Conservation (phyloP, 2,113 vertebrate species). For the Cisticola juncidis region DNA sequence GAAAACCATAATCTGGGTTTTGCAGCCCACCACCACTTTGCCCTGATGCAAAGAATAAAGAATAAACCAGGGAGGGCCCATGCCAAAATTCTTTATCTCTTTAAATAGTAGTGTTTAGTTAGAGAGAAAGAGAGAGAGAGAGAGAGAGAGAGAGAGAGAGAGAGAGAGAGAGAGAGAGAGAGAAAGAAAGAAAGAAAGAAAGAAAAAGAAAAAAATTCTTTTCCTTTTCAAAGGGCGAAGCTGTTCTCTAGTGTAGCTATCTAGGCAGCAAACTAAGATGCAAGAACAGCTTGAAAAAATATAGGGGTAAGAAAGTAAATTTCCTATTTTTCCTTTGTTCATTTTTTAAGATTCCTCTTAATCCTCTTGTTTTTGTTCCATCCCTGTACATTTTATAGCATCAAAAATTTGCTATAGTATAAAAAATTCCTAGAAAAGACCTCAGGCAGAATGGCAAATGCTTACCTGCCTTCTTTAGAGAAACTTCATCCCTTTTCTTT, state of each 20-base stretch:
- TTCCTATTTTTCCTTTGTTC: not conserved
- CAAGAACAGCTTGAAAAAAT: not conserved
- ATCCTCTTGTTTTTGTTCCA: not conserved
- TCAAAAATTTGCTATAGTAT: not conserved
- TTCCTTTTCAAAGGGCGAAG: not conserved
- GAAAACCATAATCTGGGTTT: not conserved
- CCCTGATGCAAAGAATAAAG: not conserved
- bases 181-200: rapidly evolving
- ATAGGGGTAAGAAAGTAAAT: not conserved
- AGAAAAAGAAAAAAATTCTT: not conserved
- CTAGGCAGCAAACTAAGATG: not conserved
- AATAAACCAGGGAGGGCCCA: not conserved
- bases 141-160: too few species aligned
- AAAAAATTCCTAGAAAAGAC: not conserved
- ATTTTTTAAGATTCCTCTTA: not conserved
- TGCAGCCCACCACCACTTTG: not conserved
- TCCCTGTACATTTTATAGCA: not conserved
- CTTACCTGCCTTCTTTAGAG: not conserved
- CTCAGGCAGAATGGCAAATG: not conserved
- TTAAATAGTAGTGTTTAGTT: not conserved
- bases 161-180: too few species aligned
- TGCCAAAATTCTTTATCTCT: not conserved
- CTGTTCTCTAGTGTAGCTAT: not conserved
- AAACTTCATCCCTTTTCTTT: not conserved
- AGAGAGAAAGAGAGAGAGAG: rapidly evolving